A percentile compares a stretch with the other conserved stretches of the same genome.
phyloP scores from a whole-genome alignment of 2,113 vertebrate genomes.

The Oreotrochilus melanogaster region DNA sequence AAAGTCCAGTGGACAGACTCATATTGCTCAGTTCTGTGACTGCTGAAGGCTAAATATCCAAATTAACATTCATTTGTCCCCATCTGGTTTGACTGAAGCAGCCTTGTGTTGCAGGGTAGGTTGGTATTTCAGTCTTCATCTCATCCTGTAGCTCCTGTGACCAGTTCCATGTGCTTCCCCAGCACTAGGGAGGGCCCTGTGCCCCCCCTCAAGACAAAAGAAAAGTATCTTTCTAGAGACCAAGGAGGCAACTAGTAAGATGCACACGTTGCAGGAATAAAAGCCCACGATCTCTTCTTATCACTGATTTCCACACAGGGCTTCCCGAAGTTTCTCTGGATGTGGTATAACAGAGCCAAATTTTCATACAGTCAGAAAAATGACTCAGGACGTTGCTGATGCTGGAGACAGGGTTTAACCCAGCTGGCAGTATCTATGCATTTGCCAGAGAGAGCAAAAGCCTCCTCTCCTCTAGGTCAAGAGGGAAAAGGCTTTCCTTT shows the following conservation, averaged over 20 bases:
- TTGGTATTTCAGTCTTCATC: background rate
- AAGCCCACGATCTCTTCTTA: background rate
- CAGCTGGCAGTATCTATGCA: background rate
- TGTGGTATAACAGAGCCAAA: background rate
- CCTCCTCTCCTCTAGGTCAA: background rate
- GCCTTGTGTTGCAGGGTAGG: background rate
- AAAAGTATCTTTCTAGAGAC: background rate
- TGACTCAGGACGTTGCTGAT: accelerated
- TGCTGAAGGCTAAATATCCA: background rate
- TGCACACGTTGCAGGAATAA: accelerated
- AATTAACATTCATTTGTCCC: background rate
- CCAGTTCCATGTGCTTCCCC: background rate
- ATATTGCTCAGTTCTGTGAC: background rate
- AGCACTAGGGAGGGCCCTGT: background rate
- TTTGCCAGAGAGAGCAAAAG: background rate
- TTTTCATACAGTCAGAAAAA: background rate
- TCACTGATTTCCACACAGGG: background rate
- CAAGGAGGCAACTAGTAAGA: background rate
- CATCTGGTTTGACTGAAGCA: background rate
- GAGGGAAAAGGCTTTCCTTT: background rate
- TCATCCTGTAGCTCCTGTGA: background rate
- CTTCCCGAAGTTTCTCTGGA: background rate
- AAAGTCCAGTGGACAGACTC: constrained; percentile 3
- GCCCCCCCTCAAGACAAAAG: background rate
- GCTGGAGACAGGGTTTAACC: background rate